Base-by-base conservation (phyloP, 1,140 invertebrate genomes). In the Drosophila pachea region DNA sequence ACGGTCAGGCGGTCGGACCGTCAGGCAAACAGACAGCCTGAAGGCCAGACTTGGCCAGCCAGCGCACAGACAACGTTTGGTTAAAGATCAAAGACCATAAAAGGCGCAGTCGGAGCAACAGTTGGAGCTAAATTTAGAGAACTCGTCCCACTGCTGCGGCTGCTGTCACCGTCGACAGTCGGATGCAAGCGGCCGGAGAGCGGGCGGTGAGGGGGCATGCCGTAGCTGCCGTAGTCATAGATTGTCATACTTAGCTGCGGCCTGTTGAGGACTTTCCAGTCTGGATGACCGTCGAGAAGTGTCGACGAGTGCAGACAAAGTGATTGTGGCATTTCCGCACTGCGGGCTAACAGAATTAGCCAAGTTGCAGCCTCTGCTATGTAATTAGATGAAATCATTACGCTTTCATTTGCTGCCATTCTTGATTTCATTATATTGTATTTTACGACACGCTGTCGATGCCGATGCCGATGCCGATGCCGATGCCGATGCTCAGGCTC, bases 341-440 rank as follows among this genome's bases (percentile, higher is more conserved):
- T 86, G 69, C 63, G 63, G 54, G 55, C 74, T 81, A 86, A 86
- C 74, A 75, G 70, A 86, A 86, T 86, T 86, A 86, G 81, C 73
- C 66, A 60, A 65, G 63, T 66, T 64, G 74, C 73, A 62, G 8
- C 36, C 62, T 68, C 50, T 33, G 54, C 82, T 4, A 35, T 76
- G 74, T 86, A 84, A 84, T 84, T 84, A 86, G 76, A 84, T 86
- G 76, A 84, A 84, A 86, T 84, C 81, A 86, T 86, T 86, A 81
- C 76, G 74, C 69, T 84, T 86, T 73, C 73, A 79, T 84, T 83
- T 79, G 62, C 72, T 73, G 79, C 50, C 62, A 75, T 76, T 83
- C 72, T 73, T 78, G 75, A 83, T 83, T 83, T 75, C 64, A 84
- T 83, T 83, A 76, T 84, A 75, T 74, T 74, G 76, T 65, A 84